Evolutionary conservation across 2,113 vertebrate genomes (phyloP), one percentile per base, ranked within the genome.

Genomic region (Elanus axillaris): DNA sequence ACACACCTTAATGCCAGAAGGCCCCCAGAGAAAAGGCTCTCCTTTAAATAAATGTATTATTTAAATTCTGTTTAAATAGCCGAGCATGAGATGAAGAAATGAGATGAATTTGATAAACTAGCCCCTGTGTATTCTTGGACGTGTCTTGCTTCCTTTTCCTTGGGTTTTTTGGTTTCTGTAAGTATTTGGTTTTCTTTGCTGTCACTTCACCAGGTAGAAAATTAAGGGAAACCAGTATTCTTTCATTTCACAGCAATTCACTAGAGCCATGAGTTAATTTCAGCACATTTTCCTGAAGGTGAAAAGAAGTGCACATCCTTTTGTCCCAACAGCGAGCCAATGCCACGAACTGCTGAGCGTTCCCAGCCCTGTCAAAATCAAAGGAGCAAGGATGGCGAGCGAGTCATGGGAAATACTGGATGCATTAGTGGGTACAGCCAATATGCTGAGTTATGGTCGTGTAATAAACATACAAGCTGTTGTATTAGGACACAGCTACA

Each of bases 351-450:
- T 53, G 82, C 85, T 59, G 79, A 89, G 86, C 4, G 26, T 75
- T 93, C 92, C 94, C 97, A 95, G 86, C 27, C 95, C 93, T 96
- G 91, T 94, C 95, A 97, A 93, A 94, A 90, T 69, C 93, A 87
- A 84, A 94, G 91, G 74, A 91, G 21, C 69, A 29, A 87, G 73
- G 80, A 85, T 67, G 76, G 73, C 50, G 50, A 36, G 76, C 0
- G 58, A 87, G 86, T 82, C 93, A 27, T 84, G 91, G 93, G 94
- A 89, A 94, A 94, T 75, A 2, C 80, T 29, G 69, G 62, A 60
- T 75, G 40, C 72, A 22, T 88, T 80, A 84, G 75, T 42, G 47
- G 52, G 58, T 80, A 3, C 43, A 81, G 83, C 80, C 93, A 94
- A 66, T 62, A 42, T 69, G 86, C 83, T 95, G 94, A 96, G 86